phyloP scores from a whole-genome alignment of 2,888 invertebrate genomes.

The Stratiomys singularior region DNA sequence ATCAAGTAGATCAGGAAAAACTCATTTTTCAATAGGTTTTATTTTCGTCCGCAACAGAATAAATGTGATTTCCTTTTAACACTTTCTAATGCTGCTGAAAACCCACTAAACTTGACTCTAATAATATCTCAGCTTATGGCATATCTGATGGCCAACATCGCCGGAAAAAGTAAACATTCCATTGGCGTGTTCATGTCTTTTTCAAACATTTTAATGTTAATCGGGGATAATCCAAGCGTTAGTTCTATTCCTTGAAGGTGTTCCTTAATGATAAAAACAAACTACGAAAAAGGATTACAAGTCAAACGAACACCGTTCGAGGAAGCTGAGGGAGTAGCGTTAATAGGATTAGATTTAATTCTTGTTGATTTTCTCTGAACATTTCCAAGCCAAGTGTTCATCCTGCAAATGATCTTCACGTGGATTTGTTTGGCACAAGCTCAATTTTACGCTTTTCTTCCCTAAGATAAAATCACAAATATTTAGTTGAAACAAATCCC shows the following conservation, averaged over 20 bases:
- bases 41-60: too few relatives aligned
- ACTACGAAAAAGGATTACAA: slow-evolving; percentile 19
- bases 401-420: neutral
- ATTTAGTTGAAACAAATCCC: slow-evolving; percentile 19
- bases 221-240: slow-evolving; percentile 48
- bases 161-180: too few relatives aligned
- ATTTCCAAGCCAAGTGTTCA: neutral
- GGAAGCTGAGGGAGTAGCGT: neutral
- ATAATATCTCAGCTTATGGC: too few relatives aligned
- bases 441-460: neutral
- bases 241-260: neutral
- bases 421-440: slow-evolving; percentile 15
- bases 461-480: too few relatives aligned
- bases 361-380: neutral
- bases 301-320: neutral
- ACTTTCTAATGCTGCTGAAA: too few relatives aligned
- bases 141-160: too few relatives aligned
- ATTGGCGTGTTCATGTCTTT: slow-evolving; percentile 43
- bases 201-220: slow-evolving; percentile 49
- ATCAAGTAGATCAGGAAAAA: too few relatives aligned
- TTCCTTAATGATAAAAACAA: slow-evolving; percentile 39
- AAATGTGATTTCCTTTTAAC: too few relatives aligned
- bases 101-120: too few relatives aligned
- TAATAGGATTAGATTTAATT: slow-evolving; percentile 14
- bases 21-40: too few relatives aligned